Conservation (phyloP, 1,140 invertebrate genomes). For the Nasonia longicornis region DNA sequence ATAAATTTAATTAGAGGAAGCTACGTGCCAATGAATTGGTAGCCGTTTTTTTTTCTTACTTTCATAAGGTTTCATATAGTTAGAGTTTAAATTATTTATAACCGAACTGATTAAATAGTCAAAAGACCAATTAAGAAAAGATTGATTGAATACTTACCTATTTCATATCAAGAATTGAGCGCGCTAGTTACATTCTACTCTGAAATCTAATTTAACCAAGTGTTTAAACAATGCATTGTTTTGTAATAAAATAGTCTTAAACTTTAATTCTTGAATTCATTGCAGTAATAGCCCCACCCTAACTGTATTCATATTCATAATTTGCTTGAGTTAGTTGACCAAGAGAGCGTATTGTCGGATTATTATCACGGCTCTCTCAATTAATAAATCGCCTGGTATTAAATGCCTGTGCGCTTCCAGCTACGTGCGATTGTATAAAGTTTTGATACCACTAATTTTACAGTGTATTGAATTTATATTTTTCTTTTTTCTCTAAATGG, state of each 20-base stretch:
- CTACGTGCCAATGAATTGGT: no score
- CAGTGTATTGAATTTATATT: neutral
- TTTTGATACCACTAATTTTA: neutral
- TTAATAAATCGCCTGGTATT: slow-evolving; percentile 10
- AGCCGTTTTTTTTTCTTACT: no score
- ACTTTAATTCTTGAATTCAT: neutral
- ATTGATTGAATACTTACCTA: no score
- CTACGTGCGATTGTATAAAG: neutral
- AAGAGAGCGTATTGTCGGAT: neutral
- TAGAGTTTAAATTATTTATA: no score
- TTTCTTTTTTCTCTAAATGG: no score
- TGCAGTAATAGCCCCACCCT: neutral
- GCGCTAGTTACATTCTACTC: no score
- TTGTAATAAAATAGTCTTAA: neutral
- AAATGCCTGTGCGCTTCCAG: slow-evolving; percentile 2
- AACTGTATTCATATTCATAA: neutral
- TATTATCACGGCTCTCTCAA: slow-evolving; percentile 16
- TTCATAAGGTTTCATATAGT: no score
- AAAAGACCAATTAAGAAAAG: no score
- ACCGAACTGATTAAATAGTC: no score
- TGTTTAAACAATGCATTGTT: neutral
- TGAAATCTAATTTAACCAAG: no score
- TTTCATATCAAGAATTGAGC: no score
- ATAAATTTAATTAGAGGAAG: no score
- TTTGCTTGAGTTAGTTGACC: neutral